Base-by-base conservation (phyloP, 2,113 vertebrate genomes). In the Takifugu flavidus region DNA sequence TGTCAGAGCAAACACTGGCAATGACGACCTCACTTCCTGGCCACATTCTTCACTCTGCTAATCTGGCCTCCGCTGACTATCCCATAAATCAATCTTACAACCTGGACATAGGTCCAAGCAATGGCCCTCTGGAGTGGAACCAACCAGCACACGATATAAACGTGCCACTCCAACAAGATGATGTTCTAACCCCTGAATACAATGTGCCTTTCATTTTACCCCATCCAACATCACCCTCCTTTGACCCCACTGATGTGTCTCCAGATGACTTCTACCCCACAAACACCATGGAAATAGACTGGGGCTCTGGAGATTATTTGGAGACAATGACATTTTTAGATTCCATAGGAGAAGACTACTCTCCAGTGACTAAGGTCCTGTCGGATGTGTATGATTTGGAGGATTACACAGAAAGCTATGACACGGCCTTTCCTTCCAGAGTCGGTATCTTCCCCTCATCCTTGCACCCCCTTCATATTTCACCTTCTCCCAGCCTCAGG, bases 361-460 rank as follows among this genome's bases (percentile, higher is more conserved):
- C 83, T 43, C 66, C 80, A 0, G 72, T 75, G 69, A 92, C 90
- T 74, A 93, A 89, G 42, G 0, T 89, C 8, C 78, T 85, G 25
- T 62, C 75, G 0, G 92, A 94, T 0, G 42, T 83, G 1, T 90
- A 92, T 26, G 93, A 95, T 10, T 56, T 89, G 12, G 94, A 94
- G 59, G 93, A 94, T 20, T 87, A 89, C 10, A 90, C 77, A n/a
- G 93, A 93, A 66, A 79, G 53, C 55, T 95, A 94, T 55, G 90
- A 95, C 74, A 95, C 93, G 4, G 82, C 89, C 43, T 96, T 95
- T 67, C 93, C 94, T 25, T 85, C 92, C n/a, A 90, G 94, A 73
- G 89, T 91, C 0, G 71, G 92, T 0, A 72, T 94, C 72, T 86
- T 87, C 0, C 85, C 91, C 25, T 91, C 94, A 31, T 94, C 94